A percentile compares a stretch with the other conserved stretches of the same genome.
Evolutionary conservation across 1,140 invertebrate species (phyloP).

Genomic region (Temnothorax nylanderi): DNA sequence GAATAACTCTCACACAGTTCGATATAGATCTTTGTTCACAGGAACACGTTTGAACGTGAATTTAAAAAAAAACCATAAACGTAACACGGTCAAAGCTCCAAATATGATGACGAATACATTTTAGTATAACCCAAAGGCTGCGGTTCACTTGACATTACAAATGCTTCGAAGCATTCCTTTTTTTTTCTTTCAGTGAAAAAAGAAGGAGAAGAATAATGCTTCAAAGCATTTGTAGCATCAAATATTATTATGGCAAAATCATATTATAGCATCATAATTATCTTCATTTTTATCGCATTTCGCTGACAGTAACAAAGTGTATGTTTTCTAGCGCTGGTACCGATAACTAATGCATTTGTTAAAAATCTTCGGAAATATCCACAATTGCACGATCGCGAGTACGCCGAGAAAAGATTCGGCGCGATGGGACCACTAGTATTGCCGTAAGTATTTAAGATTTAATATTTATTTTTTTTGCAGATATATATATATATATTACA

Average conservation of each 20-base stretch:
- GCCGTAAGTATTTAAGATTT: constrained; percentile 86
- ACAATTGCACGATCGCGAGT: constrained; percentile 91
- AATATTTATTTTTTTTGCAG: background rate
- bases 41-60: background rate
- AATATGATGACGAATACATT: background rate
- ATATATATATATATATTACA: background rate
- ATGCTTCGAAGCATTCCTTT: too few relatives aligned
- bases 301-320: constrained; percentile 33
- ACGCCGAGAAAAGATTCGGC: constrained; percentile 87
- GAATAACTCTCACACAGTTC: background rate
- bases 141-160: too few relatives aligned
- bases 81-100: background rate
- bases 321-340: constrained; percentile 87
- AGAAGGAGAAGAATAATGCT: too few relatives aligned
- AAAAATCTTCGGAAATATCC: constrained; percentile 88
- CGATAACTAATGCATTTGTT: constrained; percentile 88
- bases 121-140: background rate
- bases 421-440: constrained; percentile 88
- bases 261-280: background rate
- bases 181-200: too few relatives aligned
- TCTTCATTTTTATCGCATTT: background rate
- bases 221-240: too few relatives aligned
- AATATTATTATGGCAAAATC: background rate
- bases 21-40: background rate
- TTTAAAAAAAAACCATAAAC: background rate